These are phyloP conservation scores for Ia io DNA, from an alignment of 2,113 vertebrate genomes.

Conservation along the genomic window DNA sequence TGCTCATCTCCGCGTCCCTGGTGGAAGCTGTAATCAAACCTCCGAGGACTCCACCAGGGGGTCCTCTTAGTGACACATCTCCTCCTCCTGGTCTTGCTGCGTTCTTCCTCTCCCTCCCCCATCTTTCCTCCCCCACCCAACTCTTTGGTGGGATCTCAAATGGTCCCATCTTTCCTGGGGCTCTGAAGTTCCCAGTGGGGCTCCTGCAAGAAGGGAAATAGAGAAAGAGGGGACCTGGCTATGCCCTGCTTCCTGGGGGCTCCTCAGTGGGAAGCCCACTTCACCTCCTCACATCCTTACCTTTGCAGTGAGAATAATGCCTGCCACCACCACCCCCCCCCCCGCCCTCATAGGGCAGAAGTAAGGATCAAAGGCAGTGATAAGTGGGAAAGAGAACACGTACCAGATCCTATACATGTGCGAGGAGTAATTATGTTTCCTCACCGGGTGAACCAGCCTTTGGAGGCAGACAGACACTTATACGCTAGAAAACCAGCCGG, in stretches of 20 bases:
- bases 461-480: background rate
- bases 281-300: background rate
- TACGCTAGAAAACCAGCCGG: background rate
- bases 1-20: background rate
- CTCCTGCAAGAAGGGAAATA: background rate
- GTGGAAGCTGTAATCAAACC: background rate
- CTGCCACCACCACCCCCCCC: background rate
- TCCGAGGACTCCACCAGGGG: background rate
- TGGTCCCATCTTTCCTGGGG: background rate
- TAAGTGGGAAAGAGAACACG: background rate
- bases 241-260: background rate
- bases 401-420: background rate
- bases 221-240: background rate
- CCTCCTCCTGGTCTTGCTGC: background rate
- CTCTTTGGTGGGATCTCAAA: background rate
- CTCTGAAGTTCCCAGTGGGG: background rate
- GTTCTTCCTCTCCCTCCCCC: background rate
- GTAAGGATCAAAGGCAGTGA: background rate
- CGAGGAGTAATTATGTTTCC: background rate
- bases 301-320: background rate
- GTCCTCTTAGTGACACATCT: background rate
- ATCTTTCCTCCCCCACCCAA: background rate
- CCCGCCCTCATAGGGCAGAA: background rate
- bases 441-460: slow-evolving; percentile 17
- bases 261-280: background rate